Percentiles rank a stretch among this genome's conserved stretches.
phyloP scores from a whole-genome alignment of 2,113 vertebrate genomes.

The Phalacrocorax pelagicus region DNA sequence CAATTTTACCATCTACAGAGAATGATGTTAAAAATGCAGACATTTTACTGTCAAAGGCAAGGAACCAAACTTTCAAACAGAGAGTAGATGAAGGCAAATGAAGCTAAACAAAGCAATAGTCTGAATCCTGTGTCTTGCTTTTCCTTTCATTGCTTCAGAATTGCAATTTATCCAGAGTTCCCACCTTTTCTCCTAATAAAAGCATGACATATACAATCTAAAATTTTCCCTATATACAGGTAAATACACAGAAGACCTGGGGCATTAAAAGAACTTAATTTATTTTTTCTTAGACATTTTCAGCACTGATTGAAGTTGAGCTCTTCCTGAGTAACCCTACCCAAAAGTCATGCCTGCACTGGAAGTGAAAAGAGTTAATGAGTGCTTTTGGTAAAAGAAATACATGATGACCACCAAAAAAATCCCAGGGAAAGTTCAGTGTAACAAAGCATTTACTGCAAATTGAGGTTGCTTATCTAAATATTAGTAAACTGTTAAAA shows the following conservation, averaged over 20 bases:
- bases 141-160: background rate
- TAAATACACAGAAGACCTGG: background rate
- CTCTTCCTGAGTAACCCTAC: background rate
- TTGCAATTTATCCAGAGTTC: background rate
- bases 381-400: background rate
- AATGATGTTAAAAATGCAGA: background rate
- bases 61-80: background rate
- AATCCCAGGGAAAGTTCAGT: background rate
- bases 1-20: background rate
- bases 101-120: background rate
- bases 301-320: background rate
- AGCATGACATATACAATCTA: background rate
- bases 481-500: conserved; percentile 62
- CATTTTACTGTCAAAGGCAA: background rate
- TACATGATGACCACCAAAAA: background rate
- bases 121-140: background rate
- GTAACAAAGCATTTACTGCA: conserved; percentile 16
- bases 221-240: background rate
- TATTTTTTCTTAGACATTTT: background rate
- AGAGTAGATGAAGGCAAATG: background rate
- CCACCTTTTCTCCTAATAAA: background rate
- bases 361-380: conserved; percentile 19
- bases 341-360: background rate
- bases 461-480: conserved; percentile 58
- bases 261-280: background rate